Evolutionary conservation across 2,888 invertebrate species (phyloP).

Genomic region (Punctoribates punctum): DNA sequence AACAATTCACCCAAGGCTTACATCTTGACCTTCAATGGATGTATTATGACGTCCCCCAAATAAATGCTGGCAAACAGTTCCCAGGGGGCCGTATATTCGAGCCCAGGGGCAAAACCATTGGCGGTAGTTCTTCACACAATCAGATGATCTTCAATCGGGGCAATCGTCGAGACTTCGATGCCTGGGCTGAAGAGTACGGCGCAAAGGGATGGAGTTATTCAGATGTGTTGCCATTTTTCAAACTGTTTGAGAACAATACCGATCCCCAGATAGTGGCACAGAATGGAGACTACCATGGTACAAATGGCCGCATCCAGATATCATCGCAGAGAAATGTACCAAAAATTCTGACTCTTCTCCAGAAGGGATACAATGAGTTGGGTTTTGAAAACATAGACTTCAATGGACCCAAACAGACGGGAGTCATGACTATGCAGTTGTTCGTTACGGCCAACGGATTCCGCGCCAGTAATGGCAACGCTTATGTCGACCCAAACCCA

Average conservation of each 20-base stretch:
- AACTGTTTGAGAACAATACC: constrained; percentile 33
- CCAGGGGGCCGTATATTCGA: constrained; percentile 6
- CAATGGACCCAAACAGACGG: constrained; percentile 31
- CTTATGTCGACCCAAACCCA: constrained; percentile 37
- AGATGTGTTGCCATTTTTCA: constrained; percentile 31
- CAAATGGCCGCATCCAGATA: constrained; percentile 15
- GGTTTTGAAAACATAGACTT: constrained; percentile 21
- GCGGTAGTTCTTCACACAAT: constrained; percentile 39
- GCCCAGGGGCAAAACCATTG: constrained; percentile 26
- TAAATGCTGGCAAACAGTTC: constrained; percentile 9
- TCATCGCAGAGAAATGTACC: neutral
- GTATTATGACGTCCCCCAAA: constrained; percentile 19
- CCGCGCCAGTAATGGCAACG: constrained; percentile 2
- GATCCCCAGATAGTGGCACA: neutral
- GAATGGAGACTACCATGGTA: constrained; percentile 33
- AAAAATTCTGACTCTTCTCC: neutral
- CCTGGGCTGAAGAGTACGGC: constrained; percentile 31
- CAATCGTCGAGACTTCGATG: constrained; percentile 32
- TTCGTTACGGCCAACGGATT: neutral
- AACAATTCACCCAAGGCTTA: neutral
- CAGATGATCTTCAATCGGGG: constrained; percentile 36
- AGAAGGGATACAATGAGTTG: constrained; percentile 17
- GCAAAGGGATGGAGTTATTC: constrained; percentile 35
- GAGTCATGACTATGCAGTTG: constrained; percentile 1
- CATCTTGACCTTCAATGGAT: constrained; percentile 25